These are phyloP conservation scores for Martes martes DNA, from an alignment of 2,113 vertebrate species.

Conservation along the genomic window DNA sequence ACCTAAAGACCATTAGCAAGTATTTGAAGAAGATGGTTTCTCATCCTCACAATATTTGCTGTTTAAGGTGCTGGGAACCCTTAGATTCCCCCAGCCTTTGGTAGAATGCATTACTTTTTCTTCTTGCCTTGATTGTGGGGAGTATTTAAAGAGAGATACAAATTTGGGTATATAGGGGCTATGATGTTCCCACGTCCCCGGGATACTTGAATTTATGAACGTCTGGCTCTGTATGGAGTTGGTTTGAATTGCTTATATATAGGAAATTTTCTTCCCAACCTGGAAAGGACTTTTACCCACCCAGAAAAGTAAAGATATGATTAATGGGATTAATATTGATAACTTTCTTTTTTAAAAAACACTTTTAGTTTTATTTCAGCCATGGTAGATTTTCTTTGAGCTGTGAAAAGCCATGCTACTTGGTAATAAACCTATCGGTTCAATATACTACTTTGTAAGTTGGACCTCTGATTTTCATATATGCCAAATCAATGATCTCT, in stretches of 20 bases:
- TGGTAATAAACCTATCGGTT: slow-evolving; percentile 51
- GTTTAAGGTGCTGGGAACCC: not conserved
- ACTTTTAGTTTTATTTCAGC: slow-evolving; percentile 77
- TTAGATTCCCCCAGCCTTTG: not conserved
- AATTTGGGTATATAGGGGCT: not conserved
- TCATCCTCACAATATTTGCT: not conserved
- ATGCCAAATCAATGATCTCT: slow-evolving; percentile 46
- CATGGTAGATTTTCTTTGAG: slow-evolving; percentile 60
- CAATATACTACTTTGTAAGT: slow-evolving; percentile 46
- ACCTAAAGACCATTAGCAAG: not conserved
- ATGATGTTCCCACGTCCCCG: not conserved
- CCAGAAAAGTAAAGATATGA: not conserved
- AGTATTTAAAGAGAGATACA: not conserved
- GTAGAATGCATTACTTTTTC: not conserved
- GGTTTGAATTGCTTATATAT: not conserved
- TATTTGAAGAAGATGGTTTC: not conserved
- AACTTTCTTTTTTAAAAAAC: slow-evolving; percentile 70
- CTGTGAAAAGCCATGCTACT: slow-evolving; percentile 72
- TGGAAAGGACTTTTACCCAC: not conserved
- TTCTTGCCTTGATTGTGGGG: not conserved
- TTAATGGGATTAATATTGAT: not conserved
- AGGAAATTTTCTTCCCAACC: not conserved
- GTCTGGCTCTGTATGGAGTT: not conserved
- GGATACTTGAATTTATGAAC: not conserved
- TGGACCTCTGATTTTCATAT: slow-evolving; percentile 55